Evolutionary conservation across 2,797 vertebrate genomes (phyloP).

Genomic region (Botia almorhae): DNA sequence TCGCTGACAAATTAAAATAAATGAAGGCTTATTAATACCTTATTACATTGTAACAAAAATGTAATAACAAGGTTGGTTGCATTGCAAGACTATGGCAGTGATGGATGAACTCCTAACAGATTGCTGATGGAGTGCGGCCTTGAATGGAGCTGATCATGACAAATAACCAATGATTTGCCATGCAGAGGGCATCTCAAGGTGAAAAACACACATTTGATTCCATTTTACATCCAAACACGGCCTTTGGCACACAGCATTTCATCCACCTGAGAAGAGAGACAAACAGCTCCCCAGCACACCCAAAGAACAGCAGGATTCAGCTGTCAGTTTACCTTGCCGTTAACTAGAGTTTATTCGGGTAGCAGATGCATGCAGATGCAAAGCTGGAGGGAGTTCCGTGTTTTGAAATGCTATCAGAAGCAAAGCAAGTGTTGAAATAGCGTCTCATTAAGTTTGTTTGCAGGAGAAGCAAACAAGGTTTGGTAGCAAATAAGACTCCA

Average conservation of each 20-base stretch:
- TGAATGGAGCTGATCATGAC: background rate
- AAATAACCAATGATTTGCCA: slow-evolving; percentile 31
- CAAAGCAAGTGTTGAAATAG: background rate
- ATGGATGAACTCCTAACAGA: slow-evolving; percentile 18
- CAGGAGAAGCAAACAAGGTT: slow-evolving; percentile 20
- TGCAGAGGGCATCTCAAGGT: slow-evolving; percentile 5
- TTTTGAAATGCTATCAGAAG: slow-evolving; percentile 15
- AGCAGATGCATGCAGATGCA: slow-evolving; percentile 38
- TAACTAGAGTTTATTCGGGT: slow-evolving; percentile 51
- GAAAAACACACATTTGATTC: slow-evolving; percentile 31
- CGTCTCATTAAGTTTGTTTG: slow-evolving; percentile 54
- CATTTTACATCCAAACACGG: slow-evolving; percentile 30
- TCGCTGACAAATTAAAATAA: no score
- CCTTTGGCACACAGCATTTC: slow-evolving; percentile 15
- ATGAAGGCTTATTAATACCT: background rate
- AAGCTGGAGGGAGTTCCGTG: slow-evolving; percentile 37
- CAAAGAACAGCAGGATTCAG: slow-evolving; percentile 21
- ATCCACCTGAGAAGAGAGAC: slow-evolving; percentile 26
- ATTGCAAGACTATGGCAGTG: background rate
- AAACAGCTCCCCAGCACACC: background rate
- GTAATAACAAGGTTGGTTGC: background rate
- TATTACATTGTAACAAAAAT: slow-evolving; percentile 4
- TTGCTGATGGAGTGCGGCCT: slow-evolving; percentile 2
- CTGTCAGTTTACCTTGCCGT: slow-evolving; percentile 44
- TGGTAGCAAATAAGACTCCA: slow-evolving; percentile 47